Percentiles rank a stretch among this genome's conserved stretches.
These are phyloP conservation scores for Microtus oregoni DNA, from an alignment of 2,113 vertebrate species.

Conservation along the genomic window DNA sequence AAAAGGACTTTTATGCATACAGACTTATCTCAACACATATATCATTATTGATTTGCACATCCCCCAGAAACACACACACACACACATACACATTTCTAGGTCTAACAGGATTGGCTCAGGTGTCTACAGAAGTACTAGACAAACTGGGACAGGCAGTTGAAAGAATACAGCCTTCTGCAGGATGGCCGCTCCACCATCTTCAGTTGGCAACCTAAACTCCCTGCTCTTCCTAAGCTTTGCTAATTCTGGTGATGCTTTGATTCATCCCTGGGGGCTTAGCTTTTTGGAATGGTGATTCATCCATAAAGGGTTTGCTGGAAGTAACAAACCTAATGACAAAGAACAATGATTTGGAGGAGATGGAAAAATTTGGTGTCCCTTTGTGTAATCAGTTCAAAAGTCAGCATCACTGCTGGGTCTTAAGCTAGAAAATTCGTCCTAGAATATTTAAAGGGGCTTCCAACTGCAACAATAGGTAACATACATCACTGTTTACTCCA, in stretches of 20 bases:
- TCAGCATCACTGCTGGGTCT: neutral
- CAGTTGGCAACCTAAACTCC: neutral
- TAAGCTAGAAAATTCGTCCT: slow-evolving; percentile 30
- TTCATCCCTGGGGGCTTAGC: neutral
- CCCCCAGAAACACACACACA: neutral
- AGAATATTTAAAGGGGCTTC: neutral
- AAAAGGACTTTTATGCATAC: slow-evolving; percentile 29
- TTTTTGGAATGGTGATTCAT: slow-evolving; percentile 67
- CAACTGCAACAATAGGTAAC: neutral
- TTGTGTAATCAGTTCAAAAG: slow-evolving; percentile 52
- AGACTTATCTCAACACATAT: neutral
- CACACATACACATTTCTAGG: neutral
- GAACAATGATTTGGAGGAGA: slow-evolving; percentile 40
- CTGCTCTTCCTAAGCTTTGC: neutral
- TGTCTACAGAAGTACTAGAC: neutral
- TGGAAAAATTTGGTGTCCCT: slow-evolving; percentile 61
- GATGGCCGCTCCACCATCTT: neutral
- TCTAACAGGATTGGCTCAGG: neutral
- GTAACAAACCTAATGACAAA: slow-evolving; percentile 47
- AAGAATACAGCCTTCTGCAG: neutral
- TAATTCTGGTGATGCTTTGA: slow-evolving; percentile 17
- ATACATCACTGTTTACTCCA: neutral
- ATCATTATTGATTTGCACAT: neutral
- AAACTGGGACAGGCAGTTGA: neutral
- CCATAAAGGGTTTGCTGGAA: slow-evolving; percentile 56